Evolutionary conservation across 30 jellyfish, hydroid and myxozoan genomes (phyloP).

Genomic region (Chironex yamaguchii): DNA sequence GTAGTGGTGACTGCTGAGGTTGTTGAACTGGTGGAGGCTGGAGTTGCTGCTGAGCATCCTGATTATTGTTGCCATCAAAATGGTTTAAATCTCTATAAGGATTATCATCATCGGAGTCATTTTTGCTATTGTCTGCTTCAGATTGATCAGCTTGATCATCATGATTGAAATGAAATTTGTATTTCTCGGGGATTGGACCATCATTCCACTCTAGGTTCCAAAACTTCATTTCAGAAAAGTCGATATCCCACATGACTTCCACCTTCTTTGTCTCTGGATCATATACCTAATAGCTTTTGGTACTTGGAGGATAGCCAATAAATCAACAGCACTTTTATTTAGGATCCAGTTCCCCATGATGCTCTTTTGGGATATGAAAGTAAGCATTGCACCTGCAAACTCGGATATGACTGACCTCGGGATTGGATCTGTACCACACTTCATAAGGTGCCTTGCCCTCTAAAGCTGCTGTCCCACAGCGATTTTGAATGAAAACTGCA

Average conservation of each 20-base stretch:
- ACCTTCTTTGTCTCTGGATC: constrained; percentile 41
- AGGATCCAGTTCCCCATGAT: constrained; percentile 19
- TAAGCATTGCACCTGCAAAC: constrained; percentile 55
- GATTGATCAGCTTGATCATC: too few relatives aligned
- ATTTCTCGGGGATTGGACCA: too few relatives aligned
- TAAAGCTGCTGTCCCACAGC: constrained; percentile 38
- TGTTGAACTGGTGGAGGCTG: too few relatives aligned
- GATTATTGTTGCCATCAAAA: too few relatives aligned
- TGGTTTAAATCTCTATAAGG: too few relatives aligned
- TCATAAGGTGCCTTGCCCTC: constrained; percentile 45
- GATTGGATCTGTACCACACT: constrained; percentile 36
- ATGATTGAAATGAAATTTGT: too few relatives aligned
- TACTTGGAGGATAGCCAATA: constrained; percentile 12
- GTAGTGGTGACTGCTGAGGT: too few relatives aligned
- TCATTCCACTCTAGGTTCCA: too few relatives aligned
- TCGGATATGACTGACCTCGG: constrained; percentile 16
- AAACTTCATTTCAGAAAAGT: constrained; percentile 13
- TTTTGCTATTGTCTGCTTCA: too few relatives aligned
- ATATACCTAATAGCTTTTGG: constrained; percentile 21
- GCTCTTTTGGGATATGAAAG: constrained; percentile 42
- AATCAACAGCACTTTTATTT: constrained; percentile 18
- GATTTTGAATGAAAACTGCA: constrained; percentile 23
- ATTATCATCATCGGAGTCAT: too few relatives aligned
- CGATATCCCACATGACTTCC: constrained; percentile 28
- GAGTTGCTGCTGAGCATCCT: too few relatives aligned